Percentiles rank a stretch among this genome's conserved stretches.
Evolutionary conservation across 2,797 vertebrate species (phyloP).

Genomic region (Leptatherina wallacei): DNA sequence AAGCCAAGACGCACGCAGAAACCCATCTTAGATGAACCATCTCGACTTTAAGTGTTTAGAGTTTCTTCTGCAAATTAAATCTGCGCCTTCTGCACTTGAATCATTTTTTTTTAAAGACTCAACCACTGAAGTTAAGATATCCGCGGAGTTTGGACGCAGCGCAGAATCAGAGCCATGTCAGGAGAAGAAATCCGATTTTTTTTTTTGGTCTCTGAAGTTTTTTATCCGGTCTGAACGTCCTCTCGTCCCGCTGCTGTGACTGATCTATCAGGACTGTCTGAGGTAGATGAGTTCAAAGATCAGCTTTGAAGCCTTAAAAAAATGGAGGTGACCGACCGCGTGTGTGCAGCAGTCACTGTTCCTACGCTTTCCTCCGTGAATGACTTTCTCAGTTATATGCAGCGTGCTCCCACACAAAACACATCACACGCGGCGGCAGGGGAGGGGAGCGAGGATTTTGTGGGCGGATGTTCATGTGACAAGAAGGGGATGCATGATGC

Average conservation of each 20-base stretch:
- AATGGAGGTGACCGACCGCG: conserved; percentile 45
- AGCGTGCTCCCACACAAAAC: conserved; percentile 24
- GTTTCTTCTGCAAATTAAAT: not conserved
- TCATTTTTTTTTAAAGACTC: conserved; percentile 1
- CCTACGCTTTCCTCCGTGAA: conserved; percentile 50
- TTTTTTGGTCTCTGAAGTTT: not conserved
- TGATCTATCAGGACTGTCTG: conserved; percentile 5
- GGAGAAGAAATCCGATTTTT: not conserved
- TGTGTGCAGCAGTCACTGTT: not conserved
- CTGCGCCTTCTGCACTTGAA: not conserved
- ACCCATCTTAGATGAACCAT: conserved; percentile 39
- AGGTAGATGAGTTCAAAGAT: conserved; percentile 68
- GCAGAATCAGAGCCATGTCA: conserved; percentile 16
- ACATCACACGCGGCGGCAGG: not conserved
- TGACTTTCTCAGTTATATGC: conserved; percentile 34
- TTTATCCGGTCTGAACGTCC: not conserved
- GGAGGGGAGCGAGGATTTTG: not conserved
- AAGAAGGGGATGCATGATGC: not conserved
- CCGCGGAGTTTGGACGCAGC: not conserved
- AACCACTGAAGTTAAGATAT: not conserved
- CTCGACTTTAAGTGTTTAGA: not conserved
- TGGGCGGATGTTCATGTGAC: not conserved
- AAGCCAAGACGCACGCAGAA: not conserved
- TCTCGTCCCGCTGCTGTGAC: not conserved
- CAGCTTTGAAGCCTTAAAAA: conserved; percentile 25